Percentiles rank a stretch among this genome's conserved stretches.
These are phyloP conservation scores for Phrynosoma blainvillii DNA, from an alignment of 2,113 vertebrate genomes.

Conservation along the genomic window DNA sequence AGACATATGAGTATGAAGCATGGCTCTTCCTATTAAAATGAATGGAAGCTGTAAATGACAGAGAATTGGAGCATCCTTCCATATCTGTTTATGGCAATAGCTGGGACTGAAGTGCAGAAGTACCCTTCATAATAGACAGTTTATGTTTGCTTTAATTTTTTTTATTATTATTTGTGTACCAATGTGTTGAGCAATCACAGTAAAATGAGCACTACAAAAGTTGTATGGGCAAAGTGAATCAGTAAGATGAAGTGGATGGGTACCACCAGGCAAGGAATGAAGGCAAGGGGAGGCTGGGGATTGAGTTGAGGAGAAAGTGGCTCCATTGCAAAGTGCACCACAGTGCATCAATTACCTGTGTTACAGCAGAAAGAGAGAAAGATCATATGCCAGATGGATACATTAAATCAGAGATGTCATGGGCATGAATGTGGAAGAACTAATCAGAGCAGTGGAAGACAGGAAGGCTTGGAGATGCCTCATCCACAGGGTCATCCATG, in stretches of 20 bases:
- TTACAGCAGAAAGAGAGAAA: too few relatives aligned
- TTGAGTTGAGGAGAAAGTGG: too few relatives aligned
- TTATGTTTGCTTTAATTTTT: not conserved
- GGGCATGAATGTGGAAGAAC: too few relatives aligned
- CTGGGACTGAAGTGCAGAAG: not conserved
- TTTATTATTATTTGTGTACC: not conserved
- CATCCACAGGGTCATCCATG: too few relatives aligned
- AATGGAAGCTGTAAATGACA: not conserved
- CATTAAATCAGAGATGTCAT: too few relatives aligned
- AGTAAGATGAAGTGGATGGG: not conserved
- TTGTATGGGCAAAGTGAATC: not conserved
- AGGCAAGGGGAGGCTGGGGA: not conserved
- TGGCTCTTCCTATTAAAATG: not conserved
- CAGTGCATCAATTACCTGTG: too few relatives aligned
- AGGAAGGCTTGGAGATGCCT: too few relatives aligned
- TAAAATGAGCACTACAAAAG: too few relatives aligned
- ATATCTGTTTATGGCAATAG: not conserved
- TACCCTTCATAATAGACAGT: not conserved
- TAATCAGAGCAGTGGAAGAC: too few relatives aligned
- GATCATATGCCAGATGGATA: too few relatives aligned
- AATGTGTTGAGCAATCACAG: not conserved
- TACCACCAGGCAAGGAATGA: not conserved
- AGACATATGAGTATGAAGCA: not conserved
- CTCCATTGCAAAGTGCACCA: too few relatives aligned
- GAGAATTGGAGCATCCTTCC: not conserved